Evolutionary conservation across 2,113 vertebrate genomes (phyloP).

Genomic region (Oostethus manadensis): DNA sequence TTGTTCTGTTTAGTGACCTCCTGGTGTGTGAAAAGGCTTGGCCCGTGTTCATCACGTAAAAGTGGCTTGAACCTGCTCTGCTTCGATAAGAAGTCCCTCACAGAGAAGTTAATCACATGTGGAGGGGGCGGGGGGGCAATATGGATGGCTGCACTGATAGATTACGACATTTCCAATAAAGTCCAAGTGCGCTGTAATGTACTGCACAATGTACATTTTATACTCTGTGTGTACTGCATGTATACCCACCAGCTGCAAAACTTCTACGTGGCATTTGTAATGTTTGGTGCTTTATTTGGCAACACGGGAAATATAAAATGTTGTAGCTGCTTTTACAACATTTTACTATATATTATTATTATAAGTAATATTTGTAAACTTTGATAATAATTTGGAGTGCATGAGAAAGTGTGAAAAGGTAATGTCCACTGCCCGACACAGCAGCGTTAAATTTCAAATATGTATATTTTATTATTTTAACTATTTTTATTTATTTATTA

Average conservation of each 20-base stretch:
- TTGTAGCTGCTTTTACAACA: no score
- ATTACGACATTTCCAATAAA: conserved; percentile 31
- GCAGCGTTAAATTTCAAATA: no score
- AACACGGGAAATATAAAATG: no score
- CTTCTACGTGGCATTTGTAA: neutral
- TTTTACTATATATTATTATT: no score
- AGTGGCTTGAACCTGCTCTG: conserved; percentile 24
- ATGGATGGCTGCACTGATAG: conserved; percentile 15
- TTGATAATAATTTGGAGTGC: no score
- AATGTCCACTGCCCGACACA: no score
- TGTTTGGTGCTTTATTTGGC: neutral
- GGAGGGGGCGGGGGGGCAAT: conserved; percentile 21
- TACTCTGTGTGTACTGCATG: neutral
- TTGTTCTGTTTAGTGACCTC: no score
- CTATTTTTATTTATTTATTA: no score
- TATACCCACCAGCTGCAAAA: neutral
- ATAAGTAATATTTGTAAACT: no score
- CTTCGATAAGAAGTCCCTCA: conserved; percentile 26
- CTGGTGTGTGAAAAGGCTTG: no score
- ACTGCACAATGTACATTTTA: neutral
- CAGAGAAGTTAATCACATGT: conserved; percentile 51
- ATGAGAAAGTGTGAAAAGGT: no score
- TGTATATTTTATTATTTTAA: no score
- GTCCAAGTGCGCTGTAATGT: conserved; percentile 9
- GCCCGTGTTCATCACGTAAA: conserved; percentile 9